phyloP scores from a whole-genome alignment of 35 echinoderm and acorn worm species.

The Diadema setosum region DNA sequence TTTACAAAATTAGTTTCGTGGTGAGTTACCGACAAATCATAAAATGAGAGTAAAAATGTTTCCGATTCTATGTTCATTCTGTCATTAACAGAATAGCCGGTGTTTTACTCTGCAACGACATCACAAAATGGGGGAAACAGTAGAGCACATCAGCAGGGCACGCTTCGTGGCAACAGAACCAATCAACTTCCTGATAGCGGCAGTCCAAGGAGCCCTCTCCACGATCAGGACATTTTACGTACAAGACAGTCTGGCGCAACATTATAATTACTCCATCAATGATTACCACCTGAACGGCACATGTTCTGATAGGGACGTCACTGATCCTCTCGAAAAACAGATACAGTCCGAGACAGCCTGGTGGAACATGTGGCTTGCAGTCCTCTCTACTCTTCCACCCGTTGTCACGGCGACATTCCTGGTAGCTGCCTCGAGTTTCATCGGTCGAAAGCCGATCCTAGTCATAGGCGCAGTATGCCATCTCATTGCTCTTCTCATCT shows the following conservation, averaged over 20 bases:
- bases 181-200: neutral
- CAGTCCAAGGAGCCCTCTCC: constrained; percentile 11
- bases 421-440: constrained; percentile 9
- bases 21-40: no score
- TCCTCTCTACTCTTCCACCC: constrained; percentile 12
- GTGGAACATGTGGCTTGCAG: constrained; percentile 36
- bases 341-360: constrained; percentile 43
- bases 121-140: no score
- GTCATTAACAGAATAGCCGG: no score
- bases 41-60: no score
- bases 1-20: no score
- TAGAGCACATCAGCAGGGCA: neutral
- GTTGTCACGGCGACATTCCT: constrained; percentile 6
- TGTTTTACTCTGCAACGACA: no score
- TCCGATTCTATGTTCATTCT: no score
- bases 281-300: constrained; percentile 10
- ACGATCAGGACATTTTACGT: constrained; percentile 21
- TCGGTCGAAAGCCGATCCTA: constrained; percentile 46
- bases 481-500: neutral
- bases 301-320: neutral
- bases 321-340: neutral
- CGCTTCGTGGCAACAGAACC: constrained; percentile 40
- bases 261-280: no score
- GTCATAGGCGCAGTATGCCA: neutral
- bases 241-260: constrained; percentile 1